Percentiles rank a stretch among this genome's conserved stretches.
These are phyloP conservation scores for Endomychus coccineus DNA, from an alignment of 2,888 invertebrate species.

Conservation along the genomic window DNA sequence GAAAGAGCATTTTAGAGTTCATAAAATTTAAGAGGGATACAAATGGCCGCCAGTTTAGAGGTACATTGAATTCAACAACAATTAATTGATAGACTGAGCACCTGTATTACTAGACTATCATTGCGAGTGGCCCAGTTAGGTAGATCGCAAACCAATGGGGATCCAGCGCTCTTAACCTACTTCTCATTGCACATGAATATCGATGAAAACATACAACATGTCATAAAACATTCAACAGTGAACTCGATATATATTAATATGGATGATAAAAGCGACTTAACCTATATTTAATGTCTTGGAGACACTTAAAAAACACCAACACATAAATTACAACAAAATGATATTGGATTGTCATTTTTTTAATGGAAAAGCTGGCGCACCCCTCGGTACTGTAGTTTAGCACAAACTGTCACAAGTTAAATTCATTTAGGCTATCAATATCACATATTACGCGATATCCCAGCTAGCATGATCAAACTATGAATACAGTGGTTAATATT, in stretches of 20 bases:
- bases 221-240: constrained; percentile 34
- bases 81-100: constrained; percentile 43
- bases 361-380: constrained; percentile 13
- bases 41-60: constrained; percentile 37
- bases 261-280: constrained; percentile 32
- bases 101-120: constrained; percentile 39
- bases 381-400: too few relatives aligned
- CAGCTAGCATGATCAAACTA: too few relatives aligned
- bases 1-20: too few relatives aligned
- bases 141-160: constrained; percentile 22
- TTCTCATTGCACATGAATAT: too few relatives aligned
- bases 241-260: constrained; percentile 28
- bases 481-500: too few relatives aligned
- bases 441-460: too few relatives aligned
- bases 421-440: too few relatives aligned
- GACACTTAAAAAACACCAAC: constrained; percentile 39
- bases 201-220: constrained; percentile 36
- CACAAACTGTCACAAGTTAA: too few relatives aligned
- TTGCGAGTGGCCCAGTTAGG: constrained; percentile 36
- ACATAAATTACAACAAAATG: constrained; percentile 38
- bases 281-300: constrained; percentile 38
- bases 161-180: constrained; percentile 20
- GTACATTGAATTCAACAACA: constrained; percentile 40
- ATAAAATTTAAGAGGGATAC: too few relatives aligned
- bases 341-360: constrained; percentile 42